A percentile compares a stretch with the other conserved stretches of the same genome.
Evolutionary conservation across 1,140 invertebrate genomes (phyloP).

Genomic region (Trachelipus rathkii): DNA sequence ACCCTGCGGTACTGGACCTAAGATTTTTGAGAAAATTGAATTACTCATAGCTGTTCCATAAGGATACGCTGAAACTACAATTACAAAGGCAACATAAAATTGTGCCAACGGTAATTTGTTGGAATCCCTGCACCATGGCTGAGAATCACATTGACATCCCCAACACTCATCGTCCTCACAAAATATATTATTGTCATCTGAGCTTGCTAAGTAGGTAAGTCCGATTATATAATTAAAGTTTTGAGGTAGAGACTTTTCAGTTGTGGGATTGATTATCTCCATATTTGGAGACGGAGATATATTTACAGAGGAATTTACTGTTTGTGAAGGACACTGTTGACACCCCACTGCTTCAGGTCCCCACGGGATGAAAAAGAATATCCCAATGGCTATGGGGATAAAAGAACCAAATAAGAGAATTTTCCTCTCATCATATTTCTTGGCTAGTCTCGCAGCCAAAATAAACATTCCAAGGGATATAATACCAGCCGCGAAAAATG

Average conservation of each 20-base stretch:
- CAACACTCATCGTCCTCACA: not conserved
- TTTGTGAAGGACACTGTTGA: not conserved
- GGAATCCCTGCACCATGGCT: slow-evolving; percentile 28
- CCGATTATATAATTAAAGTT: no score
- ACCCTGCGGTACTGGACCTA: slow-evolving; percentile 37
- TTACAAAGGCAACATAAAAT: slow-evolving; percentile 28
- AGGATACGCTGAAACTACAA: slow-evolving; percentile 27
- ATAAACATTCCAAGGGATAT: slow-evolving; percentile 25
- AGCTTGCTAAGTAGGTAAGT: slow-evolving; percentile 7
- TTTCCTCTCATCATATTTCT: slow-evolving; percentile 32
- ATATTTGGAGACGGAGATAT: no score
- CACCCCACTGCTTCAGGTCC: not conserved
- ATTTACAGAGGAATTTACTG: not conserved
- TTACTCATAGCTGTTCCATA: slow-evolving; percentile 16
- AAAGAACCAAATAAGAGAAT: slow-evolving; percentile 21
- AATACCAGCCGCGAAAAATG: slow-evolving; percentile 20
- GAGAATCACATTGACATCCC: slow-evolving; percentile 22
- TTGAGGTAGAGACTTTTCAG: not conserved
- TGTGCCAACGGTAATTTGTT: slow-evolving; percentile 25
- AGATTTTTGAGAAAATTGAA: slow-evolving; percentile 32
- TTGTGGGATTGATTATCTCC: not conserved
- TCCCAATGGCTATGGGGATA: slow-evolving; percentile 23
- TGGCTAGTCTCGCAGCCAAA: slow-evolving; percentile 10
- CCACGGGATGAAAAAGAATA: slow-evolving; percentile 26
- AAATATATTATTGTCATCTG: not conserved